These are phyloP conservation scores for Apamea epomidion DNA, from an alignment of 2,888 invertebrate species.

Conservation along the genomic window DNA sequence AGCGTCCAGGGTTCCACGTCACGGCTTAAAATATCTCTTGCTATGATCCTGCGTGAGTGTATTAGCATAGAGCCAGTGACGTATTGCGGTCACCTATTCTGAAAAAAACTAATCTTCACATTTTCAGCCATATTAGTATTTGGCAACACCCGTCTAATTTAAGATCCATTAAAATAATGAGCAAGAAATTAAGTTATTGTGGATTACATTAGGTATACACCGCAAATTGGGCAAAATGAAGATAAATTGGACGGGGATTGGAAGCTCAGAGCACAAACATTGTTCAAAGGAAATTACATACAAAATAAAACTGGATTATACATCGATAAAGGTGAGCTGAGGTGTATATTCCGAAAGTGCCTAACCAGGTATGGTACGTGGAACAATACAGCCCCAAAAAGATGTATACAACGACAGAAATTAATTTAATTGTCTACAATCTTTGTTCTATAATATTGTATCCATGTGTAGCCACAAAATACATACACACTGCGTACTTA, in stretches of 20 bases:
- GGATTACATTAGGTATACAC: conserved; percentile 25
- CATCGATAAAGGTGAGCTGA: not conserved
- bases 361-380: not conserved
- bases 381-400: not conserved
- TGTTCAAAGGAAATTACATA: conserved; percentile 17
- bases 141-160: not conserved
- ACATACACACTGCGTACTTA: no score
- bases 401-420: no score
- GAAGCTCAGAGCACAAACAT: conserved; percentile 13
- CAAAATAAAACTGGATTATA: conserved; percentile 24
- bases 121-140: not conserved
- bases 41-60: conserved; percentile 17
- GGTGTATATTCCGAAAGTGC: not conserved
- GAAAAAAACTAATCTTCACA: not conserved
- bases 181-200: conserved; percentile 6
- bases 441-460: not conserved
- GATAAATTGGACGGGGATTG: conserved; percentile 19
- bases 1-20: conserved; percentile 34
- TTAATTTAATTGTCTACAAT: not conserved
- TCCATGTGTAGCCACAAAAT: not conserved
- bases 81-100: conserved; percentile 16
- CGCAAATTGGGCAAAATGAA: conserved; percentile 30
- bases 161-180: conserved; percentile 12
- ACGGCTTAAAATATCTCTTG: conserved; percentile 41
- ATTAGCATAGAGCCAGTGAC: conserved; percentile 25